Percentiles rank a stretch among this genome's conserved stretches.
These are phyloP conservation scores for Neoascia interrupta DNA, from an alignment of 2,888 invertebrate genomes.

Conservation along the genomic window DNA sequence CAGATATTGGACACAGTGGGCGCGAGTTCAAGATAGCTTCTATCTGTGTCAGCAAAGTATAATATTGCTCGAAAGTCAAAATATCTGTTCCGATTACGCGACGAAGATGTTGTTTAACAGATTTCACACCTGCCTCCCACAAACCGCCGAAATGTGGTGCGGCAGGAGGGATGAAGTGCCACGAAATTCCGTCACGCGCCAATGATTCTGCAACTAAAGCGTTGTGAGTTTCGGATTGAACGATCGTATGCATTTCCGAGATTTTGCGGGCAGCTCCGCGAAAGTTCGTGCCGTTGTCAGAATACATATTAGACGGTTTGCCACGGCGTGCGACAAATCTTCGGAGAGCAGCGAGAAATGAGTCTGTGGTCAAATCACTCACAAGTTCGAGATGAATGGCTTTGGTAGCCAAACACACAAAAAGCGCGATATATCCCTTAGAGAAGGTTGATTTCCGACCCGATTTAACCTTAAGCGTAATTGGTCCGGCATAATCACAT, in stretches of 20 bases:
- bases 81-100: not conserved
- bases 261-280: slow-evolving; percentile 33
- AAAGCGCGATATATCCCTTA: slow-evolving; percentile 22
- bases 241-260: slow-evolving; percentile 29
- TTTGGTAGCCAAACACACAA: slow-evolving; percentile 31
- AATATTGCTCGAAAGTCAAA: not conserved
- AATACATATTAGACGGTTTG: slow-evolving; percentile 40
- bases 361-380: slow-evolving; percentile 40
- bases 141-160: slow-evolving; percentile 54
- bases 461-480: slow-evolving; percentile 14
- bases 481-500: slow-evolving; percentile 44
- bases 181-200: slow-evolving; percentile 37
- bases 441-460: too few species aligned
- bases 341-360: too few species aligned
- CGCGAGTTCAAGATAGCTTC: slow-evolving; percentile 11
- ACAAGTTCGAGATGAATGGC: slow-evolving; percentile 42
- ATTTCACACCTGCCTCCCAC: slow-evolving; percentile 41
- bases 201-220: slow-evolving; percentile 28
- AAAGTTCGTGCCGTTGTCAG: too few species aligned
- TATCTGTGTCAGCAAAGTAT: not conserved
- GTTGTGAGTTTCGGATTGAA: slow-evolving; percentile 5
- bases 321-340: slow-evolving; percentile 31
- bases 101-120: slow-evolving; percentile 26
- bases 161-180: slow-evolving; percentile 55
- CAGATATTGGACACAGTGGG: not conserved